Conservation (phyloP, 2,113 vertebrate genomes). For the Ameiurus melas region DNA sequence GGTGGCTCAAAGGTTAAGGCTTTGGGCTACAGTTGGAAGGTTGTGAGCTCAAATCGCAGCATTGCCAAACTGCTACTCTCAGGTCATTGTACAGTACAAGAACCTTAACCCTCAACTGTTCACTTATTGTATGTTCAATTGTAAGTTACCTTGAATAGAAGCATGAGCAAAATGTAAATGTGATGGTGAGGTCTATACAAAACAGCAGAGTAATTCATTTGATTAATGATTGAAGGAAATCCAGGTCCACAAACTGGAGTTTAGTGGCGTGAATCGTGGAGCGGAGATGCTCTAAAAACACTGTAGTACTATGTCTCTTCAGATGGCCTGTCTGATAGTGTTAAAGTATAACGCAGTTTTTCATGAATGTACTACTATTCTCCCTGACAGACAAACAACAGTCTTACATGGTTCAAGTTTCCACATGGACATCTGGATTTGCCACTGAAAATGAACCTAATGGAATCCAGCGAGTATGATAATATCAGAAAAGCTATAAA, state of each 20-base stretch:
- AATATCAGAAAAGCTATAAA: constrained; percentile 14
- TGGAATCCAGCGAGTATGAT: not conserved
- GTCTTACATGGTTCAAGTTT: constrained; percentile 6
- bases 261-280: not conserved
- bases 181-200: not conserved
- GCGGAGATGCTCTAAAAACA: not conserved
- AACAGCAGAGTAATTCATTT: not conserved
- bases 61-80: not conserved
- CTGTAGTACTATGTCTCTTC: not conserved
- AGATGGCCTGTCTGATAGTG: not conserved
- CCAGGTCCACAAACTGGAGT: not conserved
- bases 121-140: not conserved
- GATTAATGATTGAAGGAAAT: not conserved
- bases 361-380: constrained; percentile 23
- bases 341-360: not conserved
- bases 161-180: not conserved
- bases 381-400: constrained; percentile 7
- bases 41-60: not conserved
- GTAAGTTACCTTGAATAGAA: not conserved
- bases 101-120: too few relatives aligned
- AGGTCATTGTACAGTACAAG: not conserved
- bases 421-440: constrained; percentile 1
- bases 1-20: not conserved
- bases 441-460: not conserved
- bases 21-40: not conserved